phyloP scores from a whole-genome alignment of 2,113 vertebrate species.

The Aptenodytes patagonicus region DNA sequence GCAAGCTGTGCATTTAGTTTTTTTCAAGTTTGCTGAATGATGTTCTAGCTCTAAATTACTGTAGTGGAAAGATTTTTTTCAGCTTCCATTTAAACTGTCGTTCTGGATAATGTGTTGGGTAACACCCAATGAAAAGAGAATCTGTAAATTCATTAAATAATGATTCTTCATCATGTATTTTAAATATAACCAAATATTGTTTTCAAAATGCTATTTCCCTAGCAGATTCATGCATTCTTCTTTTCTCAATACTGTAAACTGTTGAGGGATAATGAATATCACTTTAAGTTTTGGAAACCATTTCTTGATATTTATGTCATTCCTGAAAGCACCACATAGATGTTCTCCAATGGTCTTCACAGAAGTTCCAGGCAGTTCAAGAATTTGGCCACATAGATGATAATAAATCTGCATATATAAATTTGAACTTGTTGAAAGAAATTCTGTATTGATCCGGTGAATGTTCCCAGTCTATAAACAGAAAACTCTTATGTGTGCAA shows the following conservation, averaged over 20 bases:
- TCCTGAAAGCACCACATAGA: neutral
- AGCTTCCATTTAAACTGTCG: neutral
- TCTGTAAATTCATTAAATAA: neutral
- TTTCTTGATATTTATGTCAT: neutral
- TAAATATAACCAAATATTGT: neutral
- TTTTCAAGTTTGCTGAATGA: neutral
- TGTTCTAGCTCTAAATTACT: neutral
- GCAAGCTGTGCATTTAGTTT: neutral
- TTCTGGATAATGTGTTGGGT: neutral
- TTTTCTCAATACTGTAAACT: neutral
- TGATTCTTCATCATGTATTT: neutral
- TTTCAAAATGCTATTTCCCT: neutral
- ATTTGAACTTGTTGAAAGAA: neutral
- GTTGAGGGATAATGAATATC: neutral
- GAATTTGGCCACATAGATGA: neutral
- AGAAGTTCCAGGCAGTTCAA: neutral
- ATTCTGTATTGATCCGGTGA: neutral
- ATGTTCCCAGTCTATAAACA: neutral
- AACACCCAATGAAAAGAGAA: neutral
- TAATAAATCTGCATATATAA: neutral
- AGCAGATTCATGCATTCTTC: neutral
- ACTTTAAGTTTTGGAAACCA: neutral
- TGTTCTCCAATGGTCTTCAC: neutral
- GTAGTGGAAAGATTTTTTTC: neutral
- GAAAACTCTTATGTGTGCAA: fast-evolving